Evolutionary conservation across 2,888 invertebrate genomes (phyloP).

Genomic region (Lamproptera curius): DNA sequence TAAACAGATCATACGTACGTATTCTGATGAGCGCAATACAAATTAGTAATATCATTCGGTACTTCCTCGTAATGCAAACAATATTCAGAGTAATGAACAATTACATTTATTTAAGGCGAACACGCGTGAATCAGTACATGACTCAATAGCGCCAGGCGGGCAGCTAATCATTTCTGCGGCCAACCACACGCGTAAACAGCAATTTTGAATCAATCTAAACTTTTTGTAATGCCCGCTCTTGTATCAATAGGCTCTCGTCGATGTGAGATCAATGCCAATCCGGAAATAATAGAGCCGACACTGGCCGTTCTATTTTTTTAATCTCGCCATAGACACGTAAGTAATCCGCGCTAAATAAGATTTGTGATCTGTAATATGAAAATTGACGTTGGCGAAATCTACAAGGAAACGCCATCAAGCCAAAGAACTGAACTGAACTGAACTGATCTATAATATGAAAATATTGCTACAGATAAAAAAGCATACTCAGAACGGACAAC

Average conservation of each 20-base stretch:
- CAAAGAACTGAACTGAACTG: too few species aligned
- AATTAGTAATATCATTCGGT: slow-evolving; percentile 46
- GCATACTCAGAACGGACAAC: too few species aligned
- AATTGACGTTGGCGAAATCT: too few species aligned
- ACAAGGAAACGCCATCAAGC: too few species aligned
- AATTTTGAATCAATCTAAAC: slow-evolving; percentile 56
- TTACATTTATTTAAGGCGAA: slow-evolving; percentile 39
- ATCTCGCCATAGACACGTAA: neutral
- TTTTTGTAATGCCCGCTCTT: slow-evolving; percentile 39
- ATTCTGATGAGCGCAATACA: slow-evolving; percentile 21
- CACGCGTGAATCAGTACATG: slow-evolving; percentile 55
- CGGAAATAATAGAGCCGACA: slow-evolving; percentile 13
- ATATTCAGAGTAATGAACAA: slow-evolving; percentile 40
- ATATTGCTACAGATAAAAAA: too few species aligned
- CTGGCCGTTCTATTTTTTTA: neutral
- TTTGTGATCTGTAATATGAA: slow-evolving; percentile 1
- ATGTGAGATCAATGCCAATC: slow-evolving; percentile 23
- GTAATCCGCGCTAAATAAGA: neutral
- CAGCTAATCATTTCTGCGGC: slow-evolving; percentile 42
- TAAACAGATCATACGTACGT: slow-evolving; percentile 15
- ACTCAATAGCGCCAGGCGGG: slow-evolving; percentile 33
- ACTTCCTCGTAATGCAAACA: slow-evolving; percentile 53
- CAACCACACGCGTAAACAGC: slow-evolving; percentile 61
- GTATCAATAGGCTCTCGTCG: slow-evolving; percentile 29
- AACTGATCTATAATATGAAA: too few species aligned